These are phyloP conservation scores for Drosophila mulleri DNA, from an alignment of 2,888 invertebrate species.

Conservation along the genomic window DNA sequence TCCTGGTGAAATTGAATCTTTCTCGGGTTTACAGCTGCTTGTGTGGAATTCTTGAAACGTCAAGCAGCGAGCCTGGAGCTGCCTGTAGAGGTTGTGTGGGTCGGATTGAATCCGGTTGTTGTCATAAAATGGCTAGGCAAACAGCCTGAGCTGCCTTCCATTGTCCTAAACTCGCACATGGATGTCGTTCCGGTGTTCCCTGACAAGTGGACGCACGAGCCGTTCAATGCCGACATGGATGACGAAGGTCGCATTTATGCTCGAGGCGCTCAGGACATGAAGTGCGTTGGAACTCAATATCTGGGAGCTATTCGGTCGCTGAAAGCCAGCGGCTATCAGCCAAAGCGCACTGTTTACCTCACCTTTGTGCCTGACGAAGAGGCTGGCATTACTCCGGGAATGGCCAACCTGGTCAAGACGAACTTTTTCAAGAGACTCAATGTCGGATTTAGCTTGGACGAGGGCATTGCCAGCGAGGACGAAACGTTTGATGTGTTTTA, in stretches of 20 bases:
- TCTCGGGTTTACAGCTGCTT: constrained; percentile 87
- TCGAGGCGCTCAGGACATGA: constrained; percentile 95
- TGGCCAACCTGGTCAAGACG: constrained; percentile 88
- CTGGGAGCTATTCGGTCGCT: constrained; percentile 90
- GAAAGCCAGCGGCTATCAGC: constrained; percentile 86
- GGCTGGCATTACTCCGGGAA: constrained; percentile 89
- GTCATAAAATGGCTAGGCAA: constrained; percentile 92
- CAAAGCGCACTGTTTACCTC: constrained; percentile 89
- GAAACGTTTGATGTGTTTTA: constrained; percentile 88
- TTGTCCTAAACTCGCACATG: constrained; percentile 95
- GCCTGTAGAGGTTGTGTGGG: constrained; percentile 87
- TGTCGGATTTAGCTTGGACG: constrained; percentile 91
- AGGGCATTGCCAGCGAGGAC: constrained; percentile 90
- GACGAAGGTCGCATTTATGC: constrained; percentile 94
- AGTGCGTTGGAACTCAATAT: constrained; percentile 91
- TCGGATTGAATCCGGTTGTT: constrained; percentile 89
- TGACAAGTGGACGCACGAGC: constrained; percentile 94
- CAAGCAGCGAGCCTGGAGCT: constrained; percentile 90
- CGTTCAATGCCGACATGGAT: constrained; percentile 94
- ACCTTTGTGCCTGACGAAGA: constrained; percentile 88
- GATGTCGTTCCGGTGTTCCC: constrained; percentile 98
- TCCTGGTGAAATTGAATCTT: not conserved
- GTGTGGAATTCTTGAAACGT: constrained; percentile 90
- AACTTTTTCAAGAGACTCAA: constrained; percentile 89
- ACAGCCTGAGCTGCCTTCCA: constrained; percentile 88